These are phyloP conservation scores for Choloepus hoffmanni DNA, from an alignment of 2,113 vertebrate species.

Conservation along the genomic window DNA sequence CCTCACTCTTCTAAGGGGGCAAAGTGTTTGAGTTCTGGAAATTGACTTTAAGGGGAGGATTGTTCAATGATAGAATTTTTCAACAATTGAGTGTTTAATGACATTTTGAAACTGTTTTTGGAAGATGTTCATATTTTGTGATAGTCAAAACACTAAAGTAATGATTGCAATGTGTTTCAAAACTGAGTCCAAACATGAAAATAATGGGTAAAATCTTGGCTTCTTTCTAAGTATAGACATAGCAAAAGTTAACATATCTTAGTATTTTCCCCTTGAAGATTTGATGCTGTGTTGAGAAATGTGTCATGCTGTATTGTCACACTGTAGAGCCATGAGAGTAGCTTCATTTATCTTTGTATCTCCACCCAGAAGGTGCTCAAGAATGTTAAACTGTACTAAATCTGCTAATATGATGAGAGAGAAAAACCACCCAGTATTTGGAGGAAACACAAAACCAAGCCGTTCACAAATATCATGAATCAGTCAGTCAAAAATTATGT, in stretches of 20 bases:
- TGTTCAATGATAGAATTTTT: not conserved
- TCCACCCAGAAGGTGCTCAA: not conserved
- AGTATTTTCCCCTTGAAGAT: not conserved
- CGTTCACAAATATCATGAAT: not conserved
- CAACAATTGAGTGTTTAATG: conserved; percentile 37
- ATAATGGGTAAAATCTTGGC: conserved; percentile 2
- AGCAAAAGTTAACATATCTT: not conserved
- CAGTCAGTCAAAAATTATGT: not conserved
- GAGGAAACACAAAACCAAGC: not conserved
- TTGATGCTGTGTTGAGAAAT: not conserved
- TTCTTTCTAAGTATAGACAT: not conserved
- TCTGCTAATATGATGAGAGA: not conserved
- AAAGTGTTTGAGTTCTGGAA: conserved; percentile 39
- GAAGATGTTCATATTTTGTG: conserved; percentile 37
- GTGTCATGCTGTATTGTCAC: not conserved
- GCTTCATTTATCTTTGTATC: not conserved
- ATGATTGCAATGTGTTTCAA: not conserved
- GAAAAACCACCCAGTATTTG: not conserved
- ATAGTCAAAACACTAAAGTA: conserved; percentile 47
- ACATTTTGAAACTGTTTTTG: conserved; percentile 64
- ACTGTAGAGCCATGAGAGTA: not conserved
- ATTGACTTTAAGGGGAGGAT: conserved; percentile 6
- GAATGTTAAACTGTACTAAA: not conserved
- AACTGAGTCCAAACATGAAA: conserved; percentile 39
- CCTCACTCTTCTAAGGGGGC: not conserved